Percentiles rank a stretch among this genome's conserved stretches.
phyloP scores from a whole-genome alignment of 2,888 invertebrate genomes.

The Stegana nigrithorax region DNA sequence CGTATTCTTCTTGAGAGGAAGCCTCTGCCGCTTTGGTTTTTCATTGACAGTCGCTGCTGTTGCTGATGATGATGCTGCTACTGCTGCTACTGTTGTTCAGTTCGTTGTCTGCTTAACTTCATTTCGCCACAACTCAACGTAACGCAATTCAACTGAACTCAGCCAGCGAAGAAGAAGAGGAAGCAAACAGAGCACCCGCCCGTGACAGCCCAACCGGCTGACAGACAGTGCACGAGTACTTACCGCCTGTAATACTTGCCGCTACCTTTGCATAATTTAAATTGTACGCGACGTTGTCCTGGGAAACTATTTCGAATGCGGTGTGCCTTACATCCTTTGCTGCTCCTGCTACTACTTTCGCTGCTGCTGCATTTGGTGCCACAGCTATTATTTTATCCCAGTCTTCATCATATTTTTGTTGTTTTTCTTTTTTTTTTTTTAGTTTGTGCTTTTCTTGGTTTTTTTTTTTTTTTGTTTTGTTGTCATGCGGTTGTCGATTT shows the following conservation, averaged over 20 bases:
- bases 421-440: background rate
- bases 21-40: no score
- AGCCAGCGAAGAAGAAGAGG: no score
- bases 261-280: conserved; percentile 41
- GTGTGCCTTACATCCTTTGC: conserved; percentile 1
- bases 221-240: no score
- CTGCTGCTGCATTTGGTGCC: background rate
- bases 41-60: no score
- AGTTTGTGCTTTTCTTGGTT: background rate
- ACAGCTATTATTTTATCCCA: no score
- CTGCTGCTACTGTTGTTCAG: background rate
- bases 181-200: no score
- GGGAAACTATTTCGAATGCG: conserved; percentile 21
- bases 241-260: conserved; percentile 1
- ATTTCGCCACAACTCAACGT: background rate
- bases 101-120: background rate
- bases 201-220: background rate
- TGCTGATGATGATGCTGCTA: no score
- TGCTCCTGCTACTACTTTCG: background rate
- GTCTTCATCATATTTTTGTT: no score
- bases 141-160: background rate
- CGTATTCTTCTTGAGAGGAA: no score
- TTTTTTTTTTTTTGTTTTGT: no score
- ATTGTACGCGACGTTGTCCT: conserved; percentile 34
- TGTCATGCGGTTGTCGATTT: conserved; percentile 7